phyloP scores from a whole-genome alignment of 2,888 invertebrate genomes.

The Uropetala carovei region DNA sequence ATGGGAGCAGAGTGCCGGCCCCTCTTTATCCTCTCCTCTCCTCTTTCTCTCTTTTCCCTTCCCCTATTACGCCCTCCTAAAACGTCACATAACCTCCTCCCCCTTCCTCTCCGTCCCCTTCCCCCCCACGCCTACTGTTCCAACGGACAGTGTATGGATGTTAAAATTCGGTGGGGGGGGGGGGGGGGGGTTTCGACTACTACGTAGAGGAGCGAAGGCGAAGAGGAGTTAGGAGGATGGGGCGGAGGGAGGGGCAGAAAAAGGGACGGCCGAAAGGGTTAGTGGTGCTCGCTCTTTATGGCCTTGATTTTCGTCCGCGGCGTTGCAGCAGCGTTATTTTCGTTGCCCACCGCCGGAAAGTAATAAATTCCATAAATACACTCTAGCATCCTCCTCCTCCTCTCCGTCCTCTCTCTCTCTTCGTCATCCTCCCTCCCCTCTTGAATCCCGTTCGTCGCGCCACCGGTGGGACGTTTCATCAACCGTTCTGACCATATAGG shows the following conservation, averaged over 20 bases:
- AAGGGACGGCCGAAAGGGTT: neutral
- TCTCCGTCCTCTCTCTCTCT: neutral
- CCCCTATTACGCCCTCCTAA: too few relatives aligned
- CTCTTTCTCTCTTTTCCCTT: neutral
- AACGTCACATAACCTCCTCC: too few relatives aligned
- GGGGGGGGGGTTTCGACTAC: too few relatives aligned
- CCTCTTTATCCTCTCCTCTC: neutral
- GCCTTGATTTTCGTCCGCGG: neutral
- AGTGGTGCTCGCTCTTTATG: neutral
- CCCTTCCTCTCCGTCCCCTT: neutral
- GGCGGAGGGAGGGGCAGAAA: neutral
- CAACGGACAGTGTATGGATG: neutral
- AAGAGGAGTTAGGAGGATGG: neutral
- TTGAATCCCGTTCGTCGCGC: neutral
- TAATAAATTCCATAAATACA: conserved; percentile 34
- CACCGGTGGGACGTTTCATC: conserved; percentile 20
- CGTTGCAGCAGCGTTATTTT: neutral
- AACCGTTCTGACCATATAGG: neutral
- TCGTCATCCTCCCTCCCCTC: too few relatives aligned
- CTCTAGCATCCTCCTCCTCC: neutral
- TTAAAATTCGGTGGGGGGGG: neutral
- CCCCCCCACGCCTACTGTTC: too few relatives aligned
- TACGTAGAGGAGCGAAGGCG: neutral
- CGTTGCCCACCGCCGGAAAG: conserved; percentile 25
- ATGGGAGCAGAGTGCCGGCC: neutral